Percentiles rank a stretch among this genome's conserved stretches.
Evolutionary conservation across 1,140 invertebrate genomes (phyloP).

Genomic region (Pygmarrhopalites habei): DNA sequence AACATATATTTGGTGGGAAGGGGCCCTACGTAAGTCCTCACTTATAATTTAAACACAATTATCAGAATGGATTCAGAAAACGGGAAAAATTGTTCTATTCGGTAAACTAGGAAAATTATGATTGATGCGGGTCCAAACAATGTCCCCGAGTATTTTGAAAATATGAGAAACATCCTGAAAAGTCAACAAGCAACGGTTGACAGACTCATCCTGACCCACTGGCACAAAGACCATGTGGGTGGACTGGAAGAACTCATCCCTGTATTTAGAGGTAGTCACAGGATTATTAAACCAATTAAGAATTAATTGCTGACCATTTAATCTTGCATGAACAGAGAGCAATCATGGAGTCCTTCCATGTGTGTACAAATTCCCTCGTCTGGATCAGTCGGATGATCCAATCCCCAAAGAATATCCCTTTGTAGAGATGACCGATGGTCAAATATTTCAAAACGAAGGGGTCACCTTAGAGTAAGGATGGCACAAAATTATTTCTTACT

Average conservation of each 20-base stretch:
- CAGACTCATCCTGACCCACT: neutral
- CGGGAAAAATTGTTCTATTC: neutral
- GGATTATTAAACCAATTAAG: neutral
- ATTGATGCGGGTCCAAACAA: constrained; percentile 84
- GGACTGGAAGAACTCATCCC: constrained; percentile 1
- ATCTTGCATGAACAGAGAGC: no score
- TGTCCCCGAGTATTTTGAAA: constrained; percentile 59
- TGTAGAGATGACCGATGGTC: constrained; percentile 63
- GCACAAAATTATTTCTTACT: no score
- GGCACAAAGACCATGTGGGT: neutral
- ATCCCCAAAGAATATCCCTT: constrained; percentile 49
- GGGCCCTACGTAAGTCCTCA: constrained; percentile 59
- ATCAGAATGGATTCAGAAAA: neutral
- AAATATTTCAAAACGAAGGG: constrained; percentile 73
- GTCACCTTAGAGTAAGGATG: constrained; percentile 60
- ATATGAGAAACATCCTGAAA: neutral
- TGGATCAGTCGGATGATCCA: constrained; percentile 40
- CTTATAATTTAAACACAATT: neutral
- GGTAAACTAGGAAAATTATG: constrained; percentile 51
- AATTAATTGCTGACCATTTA: no score
- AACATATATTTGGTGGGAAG: constrained; percentile 92
- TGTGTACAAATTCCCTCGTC: constrained; percentile 64
- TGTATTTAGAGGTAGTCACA: neutral
- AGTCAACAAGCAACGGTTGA: neutral
- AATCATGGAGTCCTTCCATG: constrained; percentile 32